Evolutionary conservation across 2,888 invertebrate genomes (phyloP).

Genomic region (Dione vanillae): DNA sequence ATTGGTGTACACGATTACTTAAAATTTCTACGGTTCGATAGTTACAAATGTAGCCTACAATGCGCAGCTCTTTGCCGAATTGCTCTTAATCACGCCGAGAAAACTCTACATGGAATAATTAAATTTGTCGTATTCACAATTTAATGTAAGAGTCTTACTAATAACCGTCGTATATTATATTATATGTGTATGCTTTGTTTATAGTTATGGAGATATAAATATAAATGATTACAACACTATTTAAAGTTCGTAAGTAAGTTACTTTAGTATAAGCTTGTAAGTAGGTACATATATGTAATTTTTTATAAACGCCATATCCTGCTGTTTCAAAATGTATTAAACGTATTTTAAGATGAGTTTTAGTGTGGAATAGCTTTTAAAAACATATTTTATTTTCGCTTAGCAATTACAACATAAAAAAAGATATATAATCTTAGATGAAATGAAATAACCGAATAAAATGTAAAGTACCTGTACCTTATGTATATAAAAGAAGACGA

Average conservation of each 20-base stretch:
- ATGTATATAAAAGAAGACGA: background rate
- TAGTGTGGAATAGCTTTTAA: no score
- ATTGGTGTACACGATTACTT: constrained; percentile 30
- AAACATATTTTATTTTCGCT: background rate
- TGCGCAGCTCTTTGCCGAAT: constrained; percentile 38
- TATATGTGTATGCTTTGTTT: background rate
- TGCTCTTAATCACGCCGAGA: constrained; percentile 44
- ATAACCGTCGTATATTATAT: constrained; percentile 13
- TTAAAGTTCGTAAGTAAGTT: no score
- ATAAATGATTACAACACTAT: no score
- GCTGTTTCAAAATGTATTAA: no score
- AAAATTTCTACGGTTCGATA: constrained; percentile 35
- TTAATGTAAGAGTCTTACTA: constrained; percentile 28
- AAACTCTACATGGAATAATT: constrained; percentile 44
- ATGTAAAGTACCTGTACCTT: background rate
- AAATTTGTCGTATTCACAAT: constrained; percentile 40
- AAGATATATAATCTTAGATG: background rate
- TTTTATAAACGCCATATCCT: no score
- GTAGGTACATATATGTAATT: background rate
- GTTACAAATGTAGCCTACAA: constrained; percentile 37
- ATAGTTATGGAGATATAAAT: no score
- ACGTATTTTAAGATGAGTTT: no score
- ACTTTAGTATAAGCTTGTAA: no score
- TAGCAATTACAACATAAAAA: background rate
- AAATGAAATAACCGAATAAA: background rate